Evolutionary conservation across 2,888 invertebrate species (phyloP).

Genomic region (Stenchaetothrips biformis): DNA sequence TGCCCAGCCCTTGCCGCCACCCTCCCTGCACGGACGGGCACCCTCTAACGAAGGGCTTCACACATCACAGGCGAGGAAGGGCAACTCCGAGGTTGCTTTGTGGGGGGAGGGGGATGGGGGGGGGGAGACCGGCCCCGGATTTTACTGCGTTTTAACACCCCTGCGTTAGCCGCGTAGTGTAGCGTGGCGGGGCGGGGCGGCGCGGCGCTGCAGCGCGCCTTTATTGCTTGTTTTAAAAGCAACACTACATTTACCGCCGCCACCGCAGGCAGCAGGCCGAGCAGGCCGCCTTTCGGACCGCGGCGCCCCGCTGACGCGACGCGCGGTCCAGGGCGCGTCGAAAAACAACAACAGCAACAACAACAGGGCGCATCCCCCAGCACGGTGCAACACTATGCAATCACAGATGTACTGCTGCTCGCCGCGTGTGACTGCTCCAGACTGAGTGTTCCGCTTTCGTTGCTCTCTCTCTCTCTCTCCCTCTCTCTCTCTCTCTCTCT

Average conservation of each 20-base stretch:
- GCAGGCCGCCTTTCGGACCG: too few relatives aligned
- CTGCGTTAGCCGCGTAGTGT: conserved; percentile 22
- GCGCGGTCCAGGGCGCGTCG: too few relatives aligned
- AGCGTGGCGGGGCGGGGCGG: conserved; percentile 12
- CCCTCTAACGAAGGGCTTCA: conserved; percentile 10
- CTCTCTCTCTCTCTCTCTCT: too few relatives aligned
- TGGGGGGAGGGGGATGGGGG: neutral
- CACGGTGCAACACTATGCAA: too few relatives aligned
- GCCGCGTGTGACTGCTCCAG: too few relatives aligned
- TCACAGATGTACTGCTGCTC: too few relatives aligned
- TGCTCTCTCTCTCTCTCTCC: too few relatives aligned
- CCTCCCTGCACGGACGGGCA: neutral
- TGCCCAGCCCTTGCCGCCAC: neutral
- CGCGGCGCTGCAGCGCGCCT: neutral
- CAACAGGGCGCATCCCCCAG: too few relatives aligned
- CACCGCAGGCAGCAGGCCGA: neutral
- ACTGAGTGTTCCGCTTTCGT: too few relatives aligned
- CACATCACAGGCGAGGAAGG: neutral
- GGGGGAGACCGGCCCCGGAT: neutral
- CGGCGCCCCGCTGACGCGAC: too few relatives aligned
- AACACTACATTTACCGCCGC: conserved; percentile 22
- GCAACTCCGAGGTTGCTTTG: neutral
- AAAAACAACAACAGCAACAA: too few relatives aligned
- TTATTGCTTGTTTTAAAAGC: conserved; percentile 25
- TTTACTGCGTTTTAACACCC: conserved; percentile 24